A percentile compares a stretch with the other conserved stretches of the same genome.
phyloP scores from a whole-genome alignment of 2,888 invertebrate genomes.

The Troides helena region DNA sequence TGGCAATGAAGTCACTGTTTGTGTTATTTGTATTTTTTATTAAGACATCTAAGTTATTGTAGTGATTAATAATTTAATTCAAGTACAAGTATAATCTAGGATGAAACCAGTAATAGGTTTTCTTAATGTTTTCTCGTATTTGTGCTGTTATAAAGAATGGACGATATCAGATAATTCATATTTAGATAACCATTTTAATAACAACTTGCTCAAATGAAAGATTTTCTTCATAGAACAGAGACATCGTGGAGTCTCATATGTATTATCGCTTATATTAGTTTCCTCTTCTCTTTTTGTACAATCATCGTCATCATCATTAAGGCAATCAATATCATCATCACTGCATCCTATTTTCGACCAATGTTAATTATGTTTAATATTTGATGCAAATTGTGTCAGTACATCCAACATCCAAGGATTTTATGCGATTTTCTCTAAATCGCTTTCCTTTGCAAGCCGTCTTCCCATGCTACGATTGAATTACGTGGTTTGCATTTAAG shows the following conservation, averaged over 20 bases:
- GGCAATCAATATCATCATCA: too few species aligned
- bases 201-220: slow-evolving; percentile 71
- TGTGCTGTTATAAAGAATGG: slow-evolving; percentile 74
- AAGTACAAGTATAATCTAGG: too few species aligned
- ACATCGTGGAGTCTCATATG: slow-evolving; percentile 43
- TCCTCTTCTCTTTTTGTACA: not conserved
- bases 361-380: too few species aligned
- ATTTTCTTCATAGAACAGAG: slow-evolving; percentile 52
- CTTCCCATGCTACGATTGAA: too few species aligned
- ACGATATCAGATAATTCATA: slow-evolving; percentile 79
- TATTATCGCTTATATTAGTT: not conserved
- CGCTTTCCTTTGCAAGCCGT: too few species aligned
- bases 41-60: not conserved
- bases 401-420: too few species aligned
- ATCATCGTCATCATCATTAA: not conserved
- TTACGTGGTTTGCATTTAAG: too few species aligned
- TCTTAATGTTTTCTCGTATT: slow-evolving; percentile 59
- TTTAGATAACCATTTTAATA: slow-evolving; percentile 77
- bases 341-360: too few species aligned
- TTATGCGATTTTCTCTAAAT: too few species aligned
- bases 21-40: not conserved
- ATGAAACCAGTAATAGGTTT: not conserved
- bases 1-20: not conserved
- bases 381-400: too few species aligned
- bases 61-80: too few species aligned